Conservation (phyloP, 2,113 vertebrate species). For the Neodon shergylaensis region DNA sequence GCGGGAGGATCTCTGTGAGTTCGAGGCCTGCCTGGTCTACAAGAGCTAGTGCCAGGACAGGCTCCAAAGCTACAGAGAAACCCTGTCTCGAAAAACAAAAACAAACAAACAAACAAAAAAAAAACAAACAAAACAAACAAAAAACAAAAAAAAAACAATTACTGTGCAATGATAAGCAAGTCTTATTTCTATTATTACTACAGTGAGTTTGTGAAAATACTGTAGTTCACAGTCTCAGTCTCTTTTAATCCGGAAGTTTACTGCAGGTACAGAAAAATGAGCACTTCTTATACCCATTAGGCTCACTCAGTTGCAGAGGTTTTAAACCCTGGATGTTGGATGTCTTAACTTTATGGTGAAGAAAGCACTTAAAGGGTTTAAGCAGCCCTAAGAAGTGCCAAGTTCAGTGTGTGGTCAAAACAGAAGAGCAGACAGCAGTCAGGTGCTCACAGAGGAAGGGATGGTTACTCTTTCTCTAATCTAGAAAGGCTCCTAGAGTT, state of each 20-base stretch:
- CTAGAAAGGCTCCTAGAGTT: neutral
- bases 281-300: accelerated
- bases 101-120: too few species aligned
- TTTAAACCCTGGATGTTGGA: neutral
- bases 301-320: neutral
- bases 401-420: neutral
- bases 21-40: too few species aligned
- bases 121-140: too few species aligned
- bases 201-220: neutral
- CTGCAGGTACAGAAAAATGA: neutral
- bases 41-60: too few species aligned
- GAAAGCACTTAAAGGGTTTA: neutral
- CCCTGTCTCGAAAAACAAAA: too few species aligned
- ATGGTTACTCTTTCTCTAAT: neutral
- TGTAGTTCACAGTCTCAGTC: neutral
- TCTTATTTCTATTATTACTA: constrained; percentile 4
- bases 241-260: neutral
- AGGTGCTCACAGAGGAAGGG: neutral
- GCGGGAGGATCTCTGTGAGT: too few species aligned
- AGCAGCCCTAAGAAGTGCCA: neutral
- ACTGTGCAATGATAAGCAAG: neutral
- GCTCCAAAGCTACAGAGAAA: too few species aligned
- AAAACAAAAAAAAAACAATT: too few species aligned
- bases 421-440: neutral
- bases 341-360: neutral